Evolutionary conservation across 2,888 invertebrate genomes (phyloP).

Genomic region (Pristionchus mayeri): DNA sequence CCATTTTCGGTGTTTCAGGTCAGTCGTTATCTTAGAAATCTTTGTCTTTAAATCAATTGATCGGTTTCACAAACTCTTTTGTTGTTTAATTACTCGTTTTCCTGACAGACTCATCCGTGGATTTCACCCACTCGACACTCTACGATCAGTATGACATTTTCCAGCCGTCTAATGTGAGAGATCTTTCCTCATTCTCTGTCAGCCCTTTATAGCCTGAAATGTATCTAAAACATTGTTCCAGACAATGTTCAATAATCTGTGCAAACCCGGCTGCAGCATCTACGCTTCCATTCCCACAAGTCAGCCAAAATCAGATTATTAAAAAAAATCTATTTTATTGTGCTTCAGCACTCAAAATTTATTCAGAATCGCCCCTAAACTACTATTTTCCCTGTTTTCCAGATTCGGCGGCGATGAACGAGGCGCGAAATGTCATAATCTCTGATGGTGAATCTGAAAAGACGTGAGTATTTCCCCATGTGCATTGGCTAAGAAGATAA

Average conservation of each 20-base stretch:
- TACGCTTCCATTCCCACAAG: conserved; percentile 9
- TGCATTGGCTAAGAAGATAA: background rate
- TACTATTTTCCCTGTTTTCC: background rate
- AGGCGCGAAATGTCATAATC: background rate
- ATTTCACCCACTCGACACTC: background rate
- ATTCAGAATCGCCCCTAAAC: no score
- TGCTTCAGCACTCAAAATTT: background rate
- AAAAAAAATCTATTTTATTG: background rate
- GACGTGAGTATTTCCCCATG: background rate
- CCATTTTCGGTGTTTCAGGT: background rate
- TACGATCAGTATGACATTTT: conserved; percentile 25
- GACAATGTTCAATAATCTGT: background rate
- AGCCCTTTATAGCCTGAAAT: no score
- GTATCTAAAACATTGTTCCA: no score
- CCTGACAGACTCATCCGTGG: background rate
- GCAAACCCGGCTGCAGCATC: background rate
- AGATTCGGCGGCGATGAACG: background rate
- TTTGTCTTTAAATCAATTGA: background rate
- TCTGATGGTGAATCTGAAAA: background rate
- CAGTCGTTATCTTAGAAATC: background rate
- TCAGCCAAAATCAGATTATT: background rate
- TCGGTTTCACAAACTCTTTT: no score
- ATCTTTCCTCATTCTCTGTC: background rate
- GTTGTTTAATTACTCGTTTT: no score
- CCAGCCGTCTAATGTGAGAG: background rate